Conservation (phyloP, 2,888 invertebrate genomes). For the Drosophila rellima region DNA sequence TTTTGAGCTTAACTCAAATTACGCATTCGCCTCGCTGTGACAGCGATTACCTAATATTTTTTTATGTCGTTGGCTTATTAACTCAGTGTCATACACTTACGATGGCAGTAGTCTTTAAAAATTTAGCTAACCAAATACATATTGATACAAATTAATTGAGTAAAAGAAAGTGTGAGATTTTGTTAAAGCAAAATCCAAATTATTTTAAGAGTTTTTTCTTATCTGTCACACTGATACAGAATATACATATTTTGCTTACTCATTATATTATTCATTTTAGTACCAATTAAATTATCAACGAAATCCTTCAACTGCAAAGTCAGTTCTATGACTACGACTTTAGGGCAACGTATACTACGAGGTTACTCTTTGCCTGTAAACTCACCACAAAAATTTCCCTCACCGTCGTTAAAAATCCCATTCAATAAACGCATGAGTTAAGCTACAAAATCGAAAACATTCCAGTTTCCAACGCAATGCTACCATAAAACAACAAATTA, state of each 20-base stretch:
- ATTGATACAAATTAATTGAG: not conserved
- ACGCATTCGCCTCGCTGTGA: conserved; percentile 34
- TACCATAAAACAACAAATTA: conserved; percentile 4
- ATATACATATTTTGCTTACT: too few species aligned
- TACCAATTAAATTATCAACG: not conserved
- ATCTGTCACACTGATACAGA: too few species aligned
- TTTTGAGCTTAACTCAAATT: conserved; percentile 24
- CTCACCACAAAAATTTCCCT: conserved; percentile 63
- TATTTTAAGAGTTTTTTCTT: too few species aligned
- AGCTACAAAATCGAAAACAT: not conserved
- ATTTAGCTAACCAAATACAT: not conserved
- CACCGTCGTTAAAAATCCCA: conserved; percentile 24
- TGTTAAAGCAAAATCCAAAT: too few species aligned
- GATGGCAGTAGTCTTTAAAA: not conserved
- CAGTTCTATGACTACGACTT: not conserved
- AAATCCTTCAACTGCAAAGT: not conserved
- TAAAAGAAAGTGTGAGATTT: not conserved
- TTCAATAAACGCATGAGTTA: conserved; percentile 36
- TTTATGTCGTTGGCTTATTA: not conserved
- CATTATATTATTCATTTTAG: not conserved
- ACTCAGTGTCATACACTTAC: not conserved
- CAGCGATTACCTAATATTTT: not conserved
- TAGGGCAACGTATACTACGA: not conserved
- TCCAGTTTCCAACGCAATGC: conserved; percentile 8
- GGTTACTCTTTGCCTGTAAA: not conserved